Percentiles rank a stretch among this genome's conserved stretches.
These are phyloP conservation scores for Clarias pachynema DNA, from an alignment of 2,797 vertebrate species.

Conservation along the genomic window DNA sequence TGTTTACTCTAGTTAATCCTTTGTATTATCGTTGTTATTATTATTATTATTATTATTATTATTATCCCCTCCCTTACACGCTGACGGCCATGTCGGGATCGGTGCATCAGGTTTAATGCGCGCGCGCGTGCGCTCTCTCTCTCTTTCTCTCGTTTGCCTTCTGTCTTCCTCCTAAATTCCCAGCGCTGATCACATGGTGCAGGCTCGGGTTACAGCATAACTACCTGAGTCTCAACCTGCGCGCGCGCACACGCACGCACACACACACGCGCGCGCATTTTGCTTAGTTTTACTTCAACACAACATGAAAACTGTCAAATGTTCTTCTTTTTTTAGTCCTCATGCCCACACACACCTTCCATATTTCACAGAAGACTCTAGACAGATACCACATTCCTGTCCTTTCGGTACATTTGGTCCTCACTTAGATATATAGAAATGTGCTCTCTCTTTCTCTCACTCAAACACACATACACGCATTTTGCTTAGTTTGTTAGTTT, in stretches of 20 bases:
- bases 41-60: background rate
- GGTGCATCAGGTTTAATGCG: background rate
- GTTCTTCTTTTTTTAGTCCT: too few species aligned
- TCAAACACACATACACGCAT: background rate
- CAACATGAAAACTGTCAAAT: too few species aligned
- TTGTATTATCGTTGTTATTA: background rate
- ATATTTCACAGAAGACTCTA: too few species aligned
- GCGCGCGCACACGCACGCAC: constrained; percentile 66
- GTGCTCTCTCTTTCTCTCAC: too few species aligned
- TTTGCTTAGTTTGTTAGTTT: too few species aligned
- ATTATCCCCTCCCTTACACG: background rate
- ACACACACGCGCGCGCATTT: background rate
- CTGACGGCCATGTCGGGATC: background rate
- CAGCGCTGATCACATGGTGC: constrained; percentile 73
- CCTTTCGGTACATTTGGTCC: too few species aligned
- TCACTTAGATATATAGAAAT: too few species aligned
- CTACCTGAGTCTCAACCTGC: constrained; percentile 76
- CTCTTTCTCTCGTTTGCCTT: background rate
- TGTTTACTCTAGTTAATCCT: background rate
- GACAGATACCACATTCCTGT: too few species aligned
- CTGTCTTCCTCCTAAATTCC: constrained; percentile 58
- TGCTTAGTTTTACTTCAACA: too few species aligned
- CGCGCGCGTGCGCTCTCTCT: background rate
- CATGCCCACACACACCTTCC: too few species aligned
- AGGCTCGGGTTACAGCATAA: constrained; percentile 75